phyloP scores from a whole-genome alignment of 2,888 invertebrate species.

The Mylabris sibirica region DNA sequence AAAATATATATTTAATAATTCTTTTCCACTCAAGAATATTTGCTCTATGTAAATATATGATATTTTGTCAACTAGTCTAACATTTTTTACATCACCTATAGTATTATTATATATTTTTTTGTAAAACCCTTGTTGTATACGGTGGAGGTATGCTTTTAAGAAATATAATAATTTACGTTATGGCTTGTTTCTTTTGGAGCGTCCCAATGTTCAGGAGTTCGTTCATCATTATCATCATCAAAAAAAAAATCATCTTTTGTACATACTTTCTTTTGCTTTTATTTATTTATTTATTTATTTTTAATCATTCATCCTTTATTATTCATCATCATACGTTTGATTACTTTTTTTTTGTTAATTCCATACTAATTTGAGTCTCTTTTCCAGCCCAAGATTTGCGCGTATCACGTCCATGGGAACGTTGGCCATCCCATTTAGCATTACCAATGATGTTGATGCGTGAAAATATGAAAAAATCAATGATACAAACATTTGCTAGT shows the following conservation, averaged over 20 bases:
- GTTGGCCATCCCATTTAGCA: slow-evolving; percentile 79
- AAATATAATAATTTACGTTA: slow-evolving; percentile 33
- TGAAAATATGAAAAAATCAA: slow-evolving; percentile 62
- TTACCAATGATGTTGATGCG: slow-evolving; percentile 72
- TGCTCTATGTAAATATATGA: slow-evolving; percentile 12
- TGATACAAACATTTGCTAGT: slow-evolving; percentile 50
- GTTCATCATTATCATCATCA: not conserved
- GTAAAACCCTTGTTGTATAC: slow-evolving; percentile 32
- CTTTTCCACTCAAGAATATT: slow-evolving; percentile 1
- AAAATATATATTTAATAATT: not conserved
- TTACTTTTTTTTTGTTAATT: slow-evolving; percentile 17
- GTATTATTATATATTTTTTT: slow-evolving; percentile 32
- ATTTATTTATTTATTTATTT: slow-evolving; percentile 12
- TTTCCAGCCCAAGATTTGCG: slow-evolving; percentile 74
- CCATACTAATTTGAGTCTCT: slow-evolving; percentile 46
- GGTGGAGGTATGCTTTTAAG: slow-evolving; percentile 34
- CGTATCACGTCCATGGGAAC: slow-evolving; percentile 73
- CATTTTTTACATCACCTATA: slow-evolving; percentile 35
- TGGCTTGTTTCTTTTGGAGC: slow-evolving; percentile 24
- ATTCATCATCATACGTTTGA: not conserved
- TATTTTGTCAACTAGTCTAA: slow-evolving; percentile 33
- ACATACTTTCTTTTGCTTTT: slow-evolving; percentile 23
- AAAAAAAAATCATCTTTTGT: slow-evolving; percentile 17
- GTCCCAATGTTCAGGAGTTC: not conserved
- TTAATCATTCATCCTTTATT: slow-evolving; percentile 16